Evolutionary conservation across 2,113 vertebrate species (phyloP).

Genomic region (Tricholaema leucomelas): DNA sequence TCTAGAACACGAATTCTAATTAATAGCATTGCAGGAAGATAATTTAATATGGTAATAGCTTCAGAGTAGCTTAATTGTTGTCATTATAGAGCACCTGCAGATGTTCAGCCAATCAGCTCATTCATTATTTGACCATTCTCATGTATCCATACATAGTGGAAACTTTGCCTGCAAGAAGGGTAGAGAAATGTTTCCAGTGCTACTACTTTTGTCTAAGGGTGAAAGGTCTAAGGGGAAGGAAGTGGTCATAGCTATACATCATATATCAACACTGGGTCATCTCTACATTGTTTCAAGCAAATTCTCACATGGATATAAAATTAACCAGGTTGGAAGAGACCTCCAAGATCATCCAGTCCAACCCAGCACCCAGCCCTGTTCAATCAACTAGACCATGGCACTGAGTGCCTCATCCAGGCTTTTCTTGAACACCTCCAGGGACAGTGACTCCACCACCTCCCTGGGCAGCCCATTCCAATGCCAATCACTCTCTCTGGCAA

Average conservation of each 20-base stretch:
- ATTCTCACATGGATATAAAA: neutral
- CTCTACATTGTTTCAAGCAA: neutral
- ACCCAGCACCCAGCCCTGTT: too few relatives aligned
- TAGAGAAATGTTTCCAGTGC: neutral
- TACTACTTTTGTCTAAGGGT: neutral
- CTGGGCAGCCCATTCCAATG: too few relatives aligned
- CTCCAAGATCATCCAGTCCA: too few relatives aligned
- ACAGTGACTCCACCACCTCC: too few relatives aligned
- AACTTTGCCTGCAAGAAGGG: neutral
- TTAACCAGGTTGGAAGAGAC: too few relatives aligned
- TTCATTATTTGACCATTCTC: constrained; percentile 42
- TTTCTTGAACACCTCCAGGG: too few relatives aligned
- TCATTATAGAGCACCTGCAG: constrained; percentile 57
- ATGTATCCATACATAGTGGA: neutral
- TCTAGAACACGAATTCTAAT: constrained; percentile 53
- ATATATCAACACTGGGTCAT: neutral
- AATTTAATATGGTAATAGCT: constrained; percentile 63
- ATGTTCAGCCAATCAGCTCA: constrained; percentile 35
- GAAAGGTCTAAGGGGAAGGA: neutral
- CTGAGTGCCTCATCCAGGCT: too few relatives aligned
- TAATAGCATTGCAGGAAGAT: constrained; percentile 48
- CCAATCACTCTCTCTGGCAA: too few relatives aligned
- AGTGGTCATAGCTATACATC: neutral
- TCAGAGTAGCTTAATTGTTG: constrained; percentile 67
- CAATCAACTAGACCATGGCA: too few relatives aligned